A percentile compares a stretch with the other conserved stretches of the same genome.
Evolutionary conservation across 2,113 vertebrate species (phyloP).

Genomic region (Aegithalos caudatus): DNA sequence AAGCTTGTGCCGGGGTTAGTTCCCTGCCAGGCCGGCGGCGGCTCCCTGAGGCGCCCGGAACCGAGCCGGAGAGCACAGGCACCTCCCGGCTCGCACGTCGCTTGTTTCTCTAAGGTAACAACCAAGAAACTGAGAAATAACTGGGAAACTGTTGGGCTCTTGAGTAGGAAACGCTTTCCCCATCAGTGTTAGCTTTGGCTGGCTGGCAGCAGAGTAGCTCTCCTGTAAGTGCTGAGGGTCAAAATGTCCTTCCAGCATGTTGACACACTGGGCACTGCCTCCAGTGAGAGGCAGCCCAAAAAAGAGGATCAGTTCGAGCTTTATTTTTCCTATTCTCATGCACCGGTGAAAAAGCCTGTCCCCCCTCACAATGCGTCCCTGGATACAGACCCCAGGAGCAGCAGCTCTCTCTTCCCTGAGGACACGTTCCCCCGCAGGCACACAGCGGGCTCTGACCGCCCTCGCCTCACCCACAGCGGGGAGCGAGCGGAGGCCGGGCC

Average conservation of each 20-base stretch:
- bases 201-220: neutral
- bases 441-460: neutral
- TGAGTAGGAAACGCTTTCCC: neutral
- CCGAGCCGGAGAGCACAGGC: neutral
- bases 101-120: neutral
- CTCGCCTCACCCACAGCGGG: rapidly evolving
- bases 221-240: neutral
- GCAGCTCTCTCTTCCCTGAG: neutral
- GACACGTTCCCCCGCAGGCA: neutral
- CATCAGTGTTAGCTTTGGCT: neutral
- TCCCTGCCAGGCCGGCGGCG: neutral
- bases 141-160: neutral
- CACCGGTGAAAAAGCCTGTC: neutral
- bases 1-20: too few relatives aligned
- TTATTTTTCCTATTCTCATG: neutral
- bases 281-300: neutral
- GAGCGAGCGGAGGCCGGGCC: neutral
- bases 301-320: neutral
- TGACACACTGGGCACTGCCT: neutral
- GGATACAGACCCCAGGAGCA: neutral
- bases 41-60: neutral
- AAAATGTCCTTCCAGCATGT: neutral
- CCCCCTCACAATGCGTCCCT: rapidly evolving
- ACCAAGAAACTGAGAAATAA: neutral
- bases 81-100: neutral